Evolutionary conservation across 2,113 vertebrate genomes (phyloP), one percentile per base, ranked within the genome.

Genomic region (Pholis gunnellus): DNA sequence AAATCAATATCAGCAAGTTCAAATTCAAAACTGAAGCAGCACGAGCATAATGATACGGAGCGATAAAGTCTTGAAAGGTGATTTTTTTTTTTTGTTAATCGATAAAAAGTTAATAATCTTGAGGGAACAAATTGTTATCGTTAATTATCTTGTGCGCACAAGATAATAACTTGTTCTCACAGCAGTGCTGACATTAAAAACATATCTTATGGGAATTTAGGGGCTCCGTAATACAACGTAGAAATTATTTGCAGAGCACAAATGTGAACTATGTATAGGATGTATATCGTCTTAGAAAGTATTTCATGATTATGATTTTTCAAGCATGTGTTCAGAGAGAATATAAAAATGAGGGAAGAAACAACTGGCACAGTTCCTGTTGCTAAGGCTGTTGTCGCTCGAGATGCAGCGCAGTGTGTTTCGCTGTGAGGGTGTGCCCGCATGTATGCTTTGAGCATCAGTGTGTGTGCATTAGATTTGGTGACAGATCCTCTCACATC

Each of bases 361-460:
- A 79, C 38, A 75, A 61, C 34, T 63, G 42, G 67, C 80, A 54
- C 25, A 25, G 38, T 17, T 68, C 59, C 59, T 54, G 83, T 91
- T 90, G 88, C 88, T 82, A 84, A 31, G 82, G 78, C 57, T 11
- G 75, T 60, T 67, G 54, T 85, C 85, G 77, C 61, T 50, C 1
- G 56, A 74, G 82, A 78, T 59, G 57, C 68, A 69, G 76, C 70
- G 75, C 38, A 68, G 31, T 48, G 42, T 29, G 44, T 70, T n/a
- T 60, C 68, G 79, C 36, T 59, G 71, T 71, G 36, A 27, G 9
- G 46, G 6, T 64, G 64, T 25, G 27, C 5, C 20, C 15, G 15
- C 27, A 50, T 64, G 40, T 71, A 25, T 59, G 54, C 71, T 78
- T 66, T 56, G 54, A 59, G 75, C 69, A 38, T 77, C 22, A 17